These are phyloP conservation scores for Sebastes matsubarae DNA, from an alignment of 2,797 vertebrate species.

Conservation along the genomic window DNA sequence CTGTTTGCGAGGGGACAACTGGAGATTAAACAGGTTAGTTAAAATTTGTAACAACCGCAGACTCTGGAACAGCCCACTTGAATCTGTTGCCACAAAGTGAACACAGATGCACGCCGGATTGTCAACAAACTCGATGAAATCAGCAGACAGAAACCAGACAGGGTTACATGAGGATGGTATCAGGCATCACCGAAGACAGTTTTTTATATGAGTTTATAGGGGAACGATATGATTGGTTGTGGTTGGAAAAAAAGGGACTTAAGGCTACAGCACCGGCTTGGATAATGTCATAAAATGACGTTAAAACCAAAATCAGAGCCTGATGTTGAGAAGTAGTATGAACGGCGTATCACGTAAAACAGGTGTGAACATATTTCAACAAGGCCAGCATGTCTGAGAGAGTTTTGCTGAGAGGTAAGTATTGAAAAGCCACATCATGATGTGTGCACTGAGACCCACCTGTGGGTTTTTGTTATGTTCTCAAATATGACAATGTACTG, in stretches of 20 bases:
- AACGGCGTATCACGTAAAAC: not conserved
- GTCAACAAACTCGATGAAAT: constrained; percentile 43
- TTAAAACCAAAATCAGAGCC: constrained; percentile 9
- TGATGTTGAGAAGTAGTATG: not conserved
- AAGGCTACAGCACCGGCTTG: not conserved
- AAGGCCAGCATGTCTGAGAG: not conserved
- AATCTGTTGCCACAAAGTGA: constrained; percentile 72
- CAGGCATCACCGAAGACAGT: constrained; percentile 5
- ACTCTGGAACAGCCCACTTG: constrained; percentile 50
- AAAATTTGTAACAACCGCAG: constrained; percentile 43
- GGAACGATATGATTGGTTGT: not conserved
- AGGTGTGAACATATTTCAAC: constrained; percentile 17
- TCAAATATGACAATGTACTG: not conserved
- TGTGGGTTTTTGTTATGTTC: not conserved
- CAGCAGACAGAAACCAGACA: constrained; percentile 44
- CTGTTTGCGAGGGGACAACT: constrained; percentile 30
- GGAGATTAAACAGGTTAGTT: constrained; percentile 48
- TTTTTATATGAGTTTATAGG: not conserved
- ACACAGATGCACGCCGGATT: constrained; percentile 65
- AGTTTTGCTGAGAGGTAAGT: not conserved
- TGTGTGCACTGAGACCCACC: not conserved
- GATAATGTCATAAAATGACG: not conserved
- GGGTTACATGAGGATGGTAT: constrained; percentile 17
- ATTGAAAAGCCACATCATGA: not conserved
- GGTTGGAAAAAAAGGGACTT: not conserved